Conservation (phyloP, 1,140 invertebrate genomes). For the Drosophila athabasca region DNA sequence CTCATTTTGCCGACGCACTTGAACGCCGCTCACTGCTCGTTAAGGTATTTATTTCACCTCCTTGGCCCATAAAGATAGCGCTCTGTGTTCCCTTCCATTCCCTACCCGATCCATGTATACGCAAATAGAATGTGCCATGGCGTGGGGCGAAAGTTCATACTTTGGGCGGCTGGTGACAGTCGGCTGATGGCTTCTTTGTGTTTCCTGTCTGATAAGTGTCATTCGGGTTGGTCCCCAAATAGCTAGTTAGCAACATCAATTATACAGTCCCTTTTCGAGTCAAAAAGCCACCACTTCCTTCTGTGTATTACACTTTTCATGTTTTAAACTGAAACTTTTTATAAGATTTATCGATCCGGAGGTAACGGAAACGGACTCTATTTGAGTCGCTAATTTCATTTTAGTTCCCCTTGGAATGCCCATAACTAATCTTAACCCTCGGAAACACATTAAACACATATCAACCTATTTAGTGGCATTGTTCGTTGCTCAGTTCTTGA, state of each 20-base stretch:
- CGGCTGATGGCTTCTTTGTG: slow-evolving; percentile 40
- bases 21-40: slow-evolving; percentile 51
- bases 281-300: too few relatives aligned
- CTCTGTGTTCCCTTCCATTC: slow-evolving; percentile 7
- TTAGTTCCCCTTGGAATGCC: not conserved
- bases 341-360: too few relatives aligned
- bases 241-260: slow-evolving; percentile 19
- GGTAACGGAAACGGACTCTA: too few relatives aligned
- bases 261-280: not conserved
- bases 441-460: slow-evolving; percentile 10
- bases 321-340: too few relatives aligned
- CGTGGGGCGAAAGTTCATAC: slow-evolving; percentile 2
- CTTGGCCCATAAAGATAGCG: slow-evolving; percentile 54
- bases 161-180: slow-evolving; percentile 4
- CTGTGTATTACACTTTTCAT: too few relatives aligned
- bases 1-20: slow-evolving; percentile 69
- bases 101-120: not conserved
- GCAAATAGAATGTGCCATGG: slow-evolving; percentile 34
- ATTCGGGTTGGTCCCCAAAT: slow-evolving; percentile 11
- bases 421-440: not conserved
- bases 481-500: slow-evolving; percentile 11
- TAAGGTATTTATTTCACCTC: slow-evolving; percentile 68
- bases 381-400: too few relatives aligned
- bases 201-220: slow-evolving; percentile 44
- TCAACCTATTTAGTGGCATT: slow-evolving; percentile 16